Base-by-base conservation (phyloP, 1,140 invertebrate species). In the Ips typographus region DNA sequence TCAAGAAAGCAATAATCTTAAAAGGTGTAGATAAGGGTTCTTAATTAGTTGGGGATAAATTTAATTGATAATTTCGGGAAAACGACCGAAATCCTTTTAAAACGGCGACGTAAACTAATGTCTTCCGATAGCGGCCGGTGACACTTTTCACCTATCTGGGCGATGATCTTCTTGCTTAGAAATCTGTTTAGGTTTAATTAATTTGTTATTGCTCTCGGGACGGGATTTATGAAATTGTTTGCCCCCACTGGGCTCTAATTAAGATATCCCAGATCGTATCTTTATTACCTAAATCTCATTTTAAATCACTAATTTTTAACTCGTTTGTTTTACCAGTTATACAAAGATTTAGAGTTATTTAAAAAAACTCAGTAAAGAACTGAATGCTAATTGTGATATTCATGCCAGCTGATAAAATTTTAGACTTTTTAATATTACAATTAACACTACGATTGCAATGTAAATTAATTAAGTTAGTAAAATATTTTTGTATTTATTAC, bases 1-100 rank as follows among this genome's bases (percentile, higher is more conserved):
- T 72, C 44, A 66, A 71, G 43, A 39, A 44, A 65, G 39, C 55
- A 58, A 71, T 69, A 72, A 69, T 69, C 71, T 64, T 68, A 58
- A 72, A 69, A 65, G 71, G 60, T 62, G 71, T 65, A 68, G 71
- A 72, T 72, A 72, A 72, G 57, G 22, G 39, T 61, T 59, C 56
- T 72, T 72, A 72, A 72, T 72, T 72, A 69, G 61, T 64, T 39
- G 55, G 49, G 61, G 59, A 60, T 60, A 53, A 68, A 65, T 55
- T 72, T 72, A 69, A 69, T 72, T 72, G 62, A 65, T 56, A 65
- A 56, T 49, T 49, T 49, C 44, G 40, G 60, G 60, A 51, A 62
- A 62, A 22, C 22, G 7, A 4, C 52, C 40, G 44, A 36, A 62
- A 62, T 62, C 60, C 60, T 62, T 62, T 62, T 62, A 62, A 39